These are phyloP conservation scores for Furcula furcula DNA, from an alignment of 2,888 invertebrate genomes.

Conservation along the genomic window DNA sequence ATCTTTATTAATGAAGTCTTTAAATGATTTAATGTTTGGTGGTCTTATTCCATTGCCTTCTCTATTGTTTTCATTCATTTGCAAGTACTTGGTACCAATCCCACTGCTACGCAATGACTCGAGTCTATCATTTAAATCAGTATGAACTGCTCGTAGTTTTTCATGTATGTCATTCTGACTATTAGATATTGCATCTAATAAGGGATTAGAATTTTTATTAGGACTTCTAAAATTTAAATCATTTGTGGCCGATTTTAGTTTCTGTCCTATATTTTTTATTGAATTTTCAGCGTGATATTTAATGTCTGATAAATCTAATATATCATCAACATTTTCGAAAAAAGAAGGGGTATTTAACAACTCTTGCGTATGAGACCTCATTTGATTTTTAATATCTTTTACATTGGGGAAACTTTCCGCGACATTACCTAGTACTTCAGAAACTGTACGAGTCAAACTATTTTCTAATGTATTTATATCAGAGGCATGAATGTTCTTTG, in stretches of 20 bases:
- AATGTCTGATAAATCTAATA: slow-evolving; percentile 32
- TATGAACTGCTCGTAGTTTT: slow-evolving; percentile 54
- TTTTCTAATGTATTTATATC: background rate
- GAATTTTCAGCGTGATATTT: slow-evolving; percentile 43
- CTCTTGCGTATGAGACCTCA: slow-evolving; percentile 18
- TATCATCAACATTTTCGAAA: slow-evolving; percentile 22
- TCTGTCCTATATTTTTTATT: slow-evolving; percentile 44
- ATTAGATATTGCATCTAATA: slow-evolving; percentile 44
- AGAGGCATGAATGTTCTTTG: slow-evolving; percentile 12
- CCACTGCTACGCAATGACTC: slow-evolving; percentile 48
- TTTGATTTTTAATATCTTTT: slow-evolving; percentile 21
- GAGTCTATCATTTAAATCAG: slow-evolving; percentile 57
- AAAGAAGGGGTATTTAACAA: slow-evolving; percentile 30
- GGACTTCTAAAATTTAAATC: slow-evolving; percentile 24
- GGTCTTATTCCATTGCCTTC: slow-evolving; percentile 7
- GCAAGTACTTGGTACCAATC: slow-evolving; percentile 31
- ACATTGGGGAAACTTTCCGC: slow-evolving; percentile 30
- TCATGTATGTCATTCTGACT: slow-evolving; percentile 53
- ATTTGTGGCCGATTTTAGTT: slow-evolving; percentile 30
- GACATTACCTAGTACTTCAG: slow-evolving; percentile 19
- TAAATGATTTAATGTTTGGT: slow-evolving; percentile 5
- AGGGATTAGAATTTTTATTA: slow-evolving; percentile 37
- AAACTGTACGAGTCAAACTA: slow-evolving; percentile 6
- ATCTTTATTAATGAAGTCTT: slow-evolving; percentile 6
- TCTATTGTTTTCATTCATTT: too few relatives aligned